These are phyloP conservation scores for Barbus barbus DNA, from an alignment of 2,113 vertebrate genomes.

Conservation along the genomic window DNA sequence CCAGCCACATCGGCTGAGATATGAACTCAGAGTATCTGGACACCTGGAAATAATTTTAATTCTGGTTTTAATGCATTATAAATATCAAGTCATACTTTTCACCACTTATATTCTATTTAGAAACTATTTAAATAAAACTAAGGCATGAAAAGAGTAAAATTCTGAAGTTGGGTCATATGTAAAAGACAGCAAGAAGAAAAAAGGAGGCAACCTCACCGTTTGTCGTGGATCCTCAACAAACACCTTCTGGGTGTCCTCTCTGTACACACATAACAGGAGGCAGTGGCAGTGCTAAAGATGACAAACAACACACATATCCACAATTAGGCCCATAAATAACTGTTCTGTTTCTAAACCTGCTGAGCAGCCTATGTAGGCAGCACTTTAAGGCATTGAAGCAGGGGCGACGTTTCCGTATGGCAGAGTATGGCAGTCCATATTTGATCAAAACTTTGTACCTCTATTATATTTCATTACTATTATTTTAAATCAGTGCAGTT, in stretches of 20 bases:
- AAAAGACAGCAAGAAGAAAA: neutral
- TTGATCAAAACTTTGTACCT: too few species aligned
- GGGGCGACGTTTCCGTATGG: too few species aligned
- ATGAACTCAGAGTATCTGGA: conserved; percentile 45
- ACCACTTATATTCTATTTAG: neutral
- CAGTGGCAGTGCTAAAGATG: conserved; percentile 71
- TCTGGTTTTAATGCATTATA: neutral
- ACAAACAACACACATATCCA: conserved; percentile 7
- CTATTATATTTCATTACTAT: too few species aligned
- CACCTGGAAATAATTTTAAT: conserved; percentile 50
- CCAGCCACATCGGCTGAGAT: conserved; percentile 66
- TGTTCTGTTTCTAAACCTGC: neutral
- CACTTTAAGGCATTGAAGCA: neutral
- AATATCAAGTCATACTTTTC: neutral
- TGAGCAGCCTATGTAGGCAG: neutral
- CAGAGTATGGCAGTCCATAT: too few species aligned
- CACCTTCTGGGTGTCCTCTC: conserved; percentile 54
- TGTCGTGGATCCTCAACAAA: conserved; percentile 57
- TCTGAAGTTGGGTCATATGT: neutral
- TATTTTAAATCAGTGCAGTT: too few species aligned
- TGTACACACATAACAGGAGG: conserved; percentile 66
- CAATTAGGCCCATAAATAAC: neutral
- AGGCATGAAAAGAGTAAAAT: neutral
- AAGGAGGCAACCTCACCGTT: conserved; percentile 55
- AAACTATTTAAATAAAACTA: neutral